A percentile compares a stretch with the other conserved stretches of the same genome.
Evolutionary conservation across 2,797 vertebrate species (phyloP).

Genomic region (Pteronotus mesoamericanus): DNA sequence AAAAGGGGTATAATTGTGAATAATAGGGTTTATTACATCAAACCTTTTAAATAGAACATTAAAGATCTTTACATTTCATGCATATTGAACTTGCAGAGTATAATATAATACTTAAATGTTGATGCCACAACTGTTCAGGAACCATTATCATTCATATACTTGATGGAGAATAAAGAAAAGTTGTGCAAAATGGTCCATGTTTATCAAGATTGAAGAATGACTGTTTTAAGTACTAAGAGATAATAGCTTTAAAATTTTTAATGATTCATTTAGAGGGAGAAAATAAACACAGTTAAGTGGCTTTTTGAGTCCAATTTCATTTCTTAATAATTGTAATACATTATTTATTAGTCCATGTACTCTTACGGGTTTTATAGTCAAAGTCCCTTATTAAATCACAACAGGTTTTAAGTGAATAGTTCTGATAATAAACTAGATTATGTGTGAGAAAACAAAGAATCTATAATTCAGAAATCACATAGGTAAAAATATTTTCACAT

Average conservation of each 20-base stretch:
- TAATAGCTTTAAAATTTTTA: slow-evolving; percentile 29
- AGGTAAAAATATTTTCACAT: background rate
- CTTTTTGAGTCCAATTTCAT: background rate
- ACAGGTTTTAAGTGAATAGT: slow-evolving; percentile 15
- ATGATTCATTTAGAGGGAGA: background rate
- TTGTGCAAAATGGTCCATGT: background rate
- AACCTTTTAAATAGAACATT: background rate
- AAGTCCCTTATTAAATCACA: background rate
- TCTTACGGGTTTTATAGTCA: background rate
- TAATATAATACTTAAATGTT: slow-evolving; percentile 17
- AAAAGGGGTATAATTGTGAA: background rate
- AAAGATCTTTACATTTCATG: background rate
- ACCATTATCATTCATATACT: background rate
- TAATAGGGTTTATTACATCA: background rate
- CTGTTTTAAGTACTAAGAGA: background rate
- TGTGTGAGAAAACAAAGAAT: background rate
- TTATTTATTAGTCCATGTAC: background rate
- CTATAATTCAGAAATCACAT: background rate
- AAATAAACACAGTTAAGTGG: background rate
- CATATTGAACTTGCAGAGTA: background rate
- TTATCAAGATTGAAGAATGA: background rate
- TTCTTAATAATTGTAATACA: slow-evolving; percentile 7
- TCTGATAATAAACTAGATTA: background rate
- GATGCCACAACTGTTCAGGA: background rate
- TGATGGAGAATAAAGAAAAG: background rate